These are phyloP conservation scores for Rhyzopertha dominica DNA, from an alignment of 1,140 invertebrate species.

Conservation along the genomic window DNA sequence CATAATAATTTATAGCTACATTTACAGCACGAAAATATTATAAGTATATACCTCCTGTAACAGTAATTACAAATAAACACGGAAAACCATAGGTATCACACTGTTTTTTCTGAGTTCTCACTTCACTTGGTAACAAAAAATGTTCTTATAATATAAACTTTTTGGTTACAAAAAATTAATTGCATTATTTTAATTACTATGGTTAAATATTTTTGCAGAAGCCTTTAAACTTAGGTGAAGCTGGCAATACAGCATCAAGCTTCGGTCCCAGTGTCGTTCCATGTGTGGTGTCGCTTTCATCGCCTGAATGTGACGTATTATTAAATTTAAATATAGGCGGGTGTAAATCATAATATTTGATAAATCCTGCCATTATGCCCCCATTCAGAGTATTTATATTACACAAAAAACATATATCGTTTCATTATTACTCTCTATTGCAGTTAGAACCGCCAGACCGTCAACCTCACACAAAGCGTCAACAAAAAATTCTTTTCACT, in stretches of 20 bases:
- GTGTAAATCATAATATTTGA: too few relatives aligned
- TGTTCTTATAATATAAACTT: too few relatives aligned
- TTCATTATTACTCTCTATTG: not conserved
- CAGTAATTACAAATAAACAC: too few relatives aligned
- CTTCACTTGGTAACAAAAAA: too few relatives aligned
- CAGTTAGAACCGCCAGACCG: slow-evolving; percentile 1
- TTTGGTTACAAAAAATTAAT: too few relatives aligned
- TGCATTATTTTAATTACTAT: not conserved
- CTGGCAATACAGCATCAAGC: slow-evolving; percentile 4
- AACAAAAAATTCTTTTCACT: slow-evolving; percentile 5
- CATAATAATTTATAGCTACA: too few relatives aligned
- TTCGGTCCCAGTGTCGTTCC: not conserved
- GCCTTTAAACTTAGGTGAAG: not conserved
- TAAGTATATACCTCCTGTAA: too few relatives aligned
- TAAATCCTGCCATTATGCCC: slow-evolving; percentile 7
- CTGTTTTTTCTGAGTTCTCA: too few relatives aligned
- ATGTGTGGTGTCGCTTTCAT: slow-evolving; percentile 7
- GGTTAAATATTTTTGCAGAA: slow-evolving; percentile 1
- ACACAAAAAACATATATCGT: not conserved
- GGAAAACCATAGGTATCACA: too few relatives aligned
- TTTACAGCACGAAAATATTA: too few relatives aligned
- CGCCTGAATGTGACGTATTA: too few relatives aligned
- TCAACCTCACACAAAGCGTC: slow-evolving; percentile 1
- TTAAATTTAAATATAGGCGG: too few relatives aligned
- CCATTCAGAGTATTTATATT: slow-evolving; percentile 6